Evolutionary conservation across 1,140 invertebrate genomes (phyloP), one percentile per base, ranked within the genome.

Genomic region (Listronotus bonariensis): DNA sequence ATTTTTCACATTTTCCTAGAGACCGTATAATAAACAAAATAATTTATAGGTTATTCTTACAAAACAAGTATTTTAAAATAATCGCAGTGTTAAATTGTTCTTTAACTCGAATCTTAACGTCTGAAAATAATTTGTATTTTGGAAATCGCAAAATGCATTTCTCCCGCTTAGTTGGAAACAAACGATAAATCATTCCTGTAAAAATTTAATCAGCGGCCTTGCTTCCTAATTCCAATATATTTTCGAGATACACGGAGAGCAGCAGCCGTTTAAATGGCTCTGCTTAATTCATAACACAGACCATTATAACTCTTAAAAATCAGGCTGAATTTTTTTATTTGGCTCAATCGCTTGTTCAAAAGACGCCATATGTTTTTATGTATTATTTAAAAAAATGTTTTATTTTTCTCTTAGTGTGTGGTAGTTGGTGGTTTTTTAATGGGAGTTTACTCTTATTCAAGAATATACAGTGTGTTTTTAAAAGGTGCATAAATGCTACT

Each of bases 201-300:
- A 57, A 57, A 57, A 57, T 57, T 57, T 57, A 57, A 57, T 57
- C 55, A 46, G 55, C 55, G 9, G 32, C 55, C 14, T 40, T 57
- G 55, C 46, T 45, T 42, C 38, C 55, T 57, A 57, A 57, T 34
- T 57, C 55, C 42, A 57, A 57, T 57, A 46, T 57, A 57, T 57
- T 57, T 57, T 57, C 55, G 18, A 57, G 42, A 57, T 57, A 57
- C 55, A 26, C 55, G 12, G 42, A 32, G 46, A 14, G 42, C 55
- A 34, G 55, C 55, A 46, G 18, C 55, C 31, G 55, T 57, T 57
- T 45, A 26, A 57, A 57, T 46, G 55, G 55, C 17, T 45, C 31
- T 46, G 55, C 55, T 46, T 57, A 57, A 57, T 57, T 57, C 55
- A 46, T 57, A 42, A 57, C 55, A 46, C 55, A 57, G 55, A 57